Evolutionary conservation across 2,797 vertebrate species (phyloP).

Genomic region (Cryptoprocta ferox): DNA sequence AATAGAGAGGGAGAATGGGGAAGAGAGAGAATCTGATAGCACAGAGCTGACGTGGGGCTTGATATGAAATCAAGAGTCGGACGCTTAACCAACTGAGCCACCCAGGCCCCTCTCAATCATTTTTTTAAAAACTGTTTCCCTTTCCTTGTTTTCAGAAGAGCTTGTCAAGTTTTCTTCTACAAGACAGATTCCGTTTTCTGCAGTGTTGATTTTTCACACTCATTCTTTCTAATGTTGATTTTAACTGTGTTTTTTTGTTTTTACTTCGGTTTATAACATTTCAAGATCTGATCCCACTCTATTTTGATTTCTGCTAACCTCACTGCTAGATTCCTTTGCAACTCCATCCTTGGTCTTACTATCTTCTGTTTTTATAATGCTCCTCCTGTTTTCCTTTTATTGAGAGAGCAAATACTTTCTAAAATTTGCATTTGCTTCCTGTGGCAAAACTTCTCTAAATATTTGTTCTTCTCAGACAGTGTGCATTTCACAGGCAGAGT

Average conservation of each 20-base stretch:
- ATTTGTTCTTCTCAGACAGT: background rate
- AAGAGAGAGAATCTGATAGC: too few species aligned
- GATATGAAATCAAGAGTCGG: too few species aligned
- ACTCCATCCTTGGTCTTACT: background rate
- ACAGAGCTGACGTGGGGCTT: too few species aligned
- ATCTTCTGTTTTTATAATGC: background rate
- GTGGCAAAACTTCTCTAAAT: background rate
- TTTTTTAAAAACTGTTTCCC: background rate
- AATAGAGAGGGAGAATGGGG: too few species aligned
- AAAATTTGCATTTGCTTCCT: background rate
- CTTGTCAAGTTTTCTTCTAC: background rate
- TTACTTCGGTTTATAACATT: background rate
- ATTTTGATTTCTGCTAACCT: background rate
- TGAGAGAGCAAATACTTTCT: background rate
- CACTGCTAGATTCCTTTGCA: background rate
- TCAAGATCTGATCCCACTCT: background rate
- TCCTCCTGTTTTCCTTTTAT: background rate
- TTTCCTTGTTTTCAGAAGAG: background rate
- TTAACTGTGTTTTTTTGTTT: constrained; percentile 4
- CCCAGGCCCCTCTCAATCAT: background rate
- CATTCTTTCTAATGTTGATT: background rate
- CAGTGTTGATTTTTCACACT: background rate
- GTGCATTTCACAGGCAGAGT: background rate
- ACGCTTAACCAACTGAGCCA: too few species aligned
- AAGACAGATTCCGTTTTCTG: background rate